phyloP scores from a whole-genome alignment of 2,888 invertebrate genomes.

The Mystacides longicornis region DNA sequence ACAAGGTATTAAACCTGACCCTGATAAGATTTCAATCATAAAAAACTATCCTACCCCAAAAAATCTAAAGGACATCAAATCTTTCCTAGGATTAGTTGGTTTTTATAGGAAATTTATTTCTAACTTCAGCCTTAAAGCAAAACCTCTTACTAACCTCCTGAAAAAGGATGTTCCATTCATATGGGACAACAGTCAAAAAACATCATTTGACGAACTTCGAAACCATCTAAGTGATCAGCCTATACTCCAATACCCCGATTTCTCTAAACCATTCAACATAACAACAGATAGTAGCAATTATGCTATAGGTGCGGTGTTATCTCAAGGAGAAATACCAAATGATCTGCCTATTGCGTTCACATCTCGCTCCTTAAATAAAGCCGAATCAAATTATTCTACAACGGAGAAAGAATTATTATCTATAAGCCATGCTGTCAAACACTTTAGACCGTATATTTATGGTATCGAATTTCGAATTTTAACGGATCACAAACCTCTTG shows the following conservation, averaged over 20 bases:
- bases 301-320: slow-evolving; percentile 8
- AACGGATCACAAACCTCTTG: slow-evolving; percentile 29
- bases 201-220: slow-evolving; percentile 3
- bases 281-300: slow-evolving; percentile 8
- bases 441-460: slow-evolving; percentile 31
- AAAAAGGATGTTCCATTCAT: slow-evolving; percentile 23
- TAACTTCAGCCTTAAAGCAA: slow-evolving; percentile 24
- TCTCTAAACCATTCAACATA: slow-evolving; percentile 6
- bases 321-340: slow-evolving; percentile 6
- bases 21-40: slow-evolving; percentile 24
- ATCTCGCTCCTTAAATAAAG: slow-evolving; percentile 8
- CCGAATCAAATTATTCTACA: slow-evolving; percentile 12
- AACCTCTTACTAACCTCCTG: slow-evolving; percentile 26
- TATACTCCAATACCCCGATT: slow-evolving; percentile 10
- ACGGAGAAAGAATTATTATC: slow-evolving; percentile 9
- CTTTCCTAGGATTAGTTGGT: slow-evolving; percentile 29
- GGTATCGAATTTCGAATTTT: slow-evolving; percentile 29
- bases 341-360: slow-evolving; percentile 10
- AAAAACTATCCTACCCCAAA: slow-evolving; percentile 25
- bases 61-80: slow-evolving; percentile 24
- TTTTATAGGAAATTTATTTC: slow-evolving; percentile 29
- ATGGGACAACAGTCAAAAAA: slow-evolving; percentile 7
- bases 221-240: slow-evolving; percentile 4
- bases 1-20: slow-evolving; percentile 26
- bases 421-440: slow-evolving; percentile 27